Evolutionary conservation across 2,113 vertebrate species (phyloP).

Genomic region (Lipophrys pholis): DNA sequence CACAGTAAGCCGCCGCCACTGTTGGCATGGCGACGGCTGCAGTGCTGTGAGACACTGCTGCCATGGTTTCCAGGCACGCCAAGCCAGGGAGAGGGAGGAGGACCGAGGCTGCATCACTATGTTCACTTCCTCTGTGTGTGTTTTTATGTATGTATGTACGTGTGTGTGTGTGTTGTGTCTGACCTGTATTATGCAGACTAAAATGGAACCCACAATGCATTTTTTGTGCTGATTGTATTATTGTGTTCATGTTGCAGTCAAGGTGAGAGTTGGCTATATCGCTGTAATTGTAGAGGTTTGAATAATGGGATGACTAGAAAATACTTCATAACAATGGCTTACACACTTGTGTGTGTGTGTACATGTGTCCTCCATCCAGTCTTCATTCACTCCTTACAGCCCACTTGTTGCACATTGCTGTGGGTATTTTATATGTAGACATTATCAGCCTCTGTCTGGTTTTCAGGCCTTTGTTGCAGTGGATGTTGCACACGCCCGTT

Average conservation of each 20-base stretch:
- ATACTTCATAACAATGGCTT: too few relatives aligned
- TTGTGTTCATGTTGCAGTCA: too few relatives aligned
- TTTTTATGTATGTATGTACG: too few relatives aligned
- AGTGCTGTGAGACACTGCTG: conserved; percentile 76
- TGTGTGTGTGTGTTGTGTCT: conserved; percentile 49
- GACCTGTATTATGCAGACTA: neutral
- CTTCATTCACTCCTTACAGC: conserved; percentile 10
- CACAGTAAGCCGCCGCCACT: conserved; percentile 69
- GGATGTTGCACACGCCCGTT: neutral
- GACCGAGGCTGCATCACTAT: conserved; percentile 66
- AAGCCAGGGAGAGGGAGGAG: conserved; percentile 66
- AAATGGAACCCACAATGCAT: too few relatives aligned
- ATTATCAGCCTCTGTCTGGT: too few relatives aligned
- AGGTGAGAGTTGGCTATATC: too few relatives aligned
- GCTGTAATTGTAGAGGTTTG: too few relatives aligned
- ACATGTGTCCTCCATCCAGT: neutral
- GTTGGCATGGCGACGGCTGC: conserved; percentile 84
- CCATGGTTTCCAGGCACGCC: conserved; percentile 83
- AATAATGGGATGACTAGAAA: too few relatives aligned
- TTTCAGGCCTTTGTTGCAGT: neutral
- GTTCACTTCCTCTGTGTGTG: conserved; percentile 44
- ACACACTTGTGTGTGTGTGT: too few relatives aligned
- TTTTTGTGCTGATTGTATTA: too few relatives aligned
- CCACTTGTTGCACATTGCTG: neutral
- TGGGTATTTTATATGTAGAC: too few relatives aligned